These are phyloP conservation scores for Prosopocoilus inquinatus DNA, from an alignment of 2,888 invertebrate genomes.

Conservation along the genomic window DNA sequence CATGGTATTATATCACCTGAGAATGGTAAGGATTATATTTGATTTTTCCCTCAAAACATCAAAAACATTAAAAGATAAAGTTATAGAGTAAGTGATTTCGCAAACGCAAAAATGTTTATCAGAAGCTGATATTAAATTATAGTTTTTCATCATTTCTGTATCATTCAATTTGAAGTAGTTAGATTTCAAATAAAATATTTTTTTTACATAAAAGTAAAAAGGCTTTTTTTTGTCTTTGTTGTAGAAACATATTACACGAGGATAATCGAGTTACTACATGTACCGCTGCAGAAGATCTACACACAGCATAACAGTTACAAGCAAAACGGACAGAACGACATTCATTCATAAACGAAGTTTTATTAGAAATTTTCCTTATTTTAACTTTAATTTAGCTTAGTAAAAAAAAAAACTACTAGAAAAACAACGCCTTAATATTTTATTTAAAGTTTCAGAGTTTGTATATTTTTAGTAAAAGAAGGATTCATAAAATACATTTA, in stretches of 20 bases:
- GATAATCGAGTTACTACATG: constrained; percentile 82
- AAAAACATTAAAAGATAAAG: background rate
- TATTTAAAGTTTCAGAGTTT: constrained; percentile 16
- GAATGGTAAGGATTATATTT: constrained; percentile 66
- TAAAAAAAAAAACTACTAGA: constrained; percentile 11
- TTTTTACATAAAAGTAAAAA: no score
- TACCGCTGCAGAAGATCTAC: constrained; percentile 82
- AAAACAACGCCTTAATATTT: constrained; percentile 19
- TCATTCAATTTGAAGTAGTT: no score
- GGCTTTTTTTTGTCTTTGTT: constrained; percentile 40
- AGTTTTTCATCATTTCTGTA: no score
- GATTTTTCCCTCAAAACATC: background rate
- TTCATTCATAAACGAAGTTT: constrained; percentile 8
- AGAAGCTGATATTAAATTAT: background rate
- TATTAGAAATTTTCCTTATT: constrained; percentile 10
- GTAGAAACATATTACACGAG: constrained; percentile 81
- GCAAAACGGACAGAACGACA: constrained; percentile 38
- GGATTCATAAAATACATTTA: constrained; percentile 18
- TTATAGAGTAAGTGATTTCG: no score
- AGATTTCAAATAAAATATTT: no score
- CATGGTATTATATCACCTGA: constrained; percentile 87
- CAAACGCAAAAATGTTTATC: no score
- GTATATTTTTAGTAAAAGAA: constrained; percentile 22
- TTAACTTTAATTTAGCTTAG: constrained; percentile 12
- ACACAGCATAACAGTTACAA: constrained; percentile 45